A percentile compares a stretch with the other conserved stretches of the same genome.
Conservation (phyloP, 2,113 vertebrate genomes). For the Sterrhoptilus dennistouni region DNA sequence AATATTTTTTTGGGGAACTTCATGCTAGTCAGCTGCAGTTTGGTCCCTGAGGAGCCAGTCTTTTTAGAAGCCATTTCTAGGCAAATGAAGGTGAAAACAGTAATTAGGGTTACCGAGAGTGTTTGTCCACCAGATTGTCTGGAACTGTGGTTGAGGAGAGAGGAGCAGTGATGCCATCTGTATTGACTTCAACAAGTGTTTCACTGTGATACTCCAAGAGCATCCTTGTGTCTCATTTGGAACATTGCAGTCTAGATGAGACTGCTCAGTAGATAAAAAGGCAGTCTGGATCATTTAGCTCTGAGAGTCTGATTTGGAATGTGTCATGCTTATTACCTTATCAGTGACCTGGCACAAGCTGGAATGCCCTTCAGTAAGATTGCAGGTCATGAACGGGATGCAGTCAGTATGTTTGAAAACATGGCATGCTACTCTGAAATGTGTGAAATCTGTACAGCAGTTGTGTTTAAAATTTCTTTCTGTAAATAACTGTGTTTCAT, state of each 20-base stretch:
- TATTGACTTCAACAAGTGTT: background rate
- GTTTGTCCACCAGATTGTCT: background rate
- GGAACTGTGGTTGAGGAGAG: background rate
- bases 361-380: background rate
- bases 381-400: background rate
- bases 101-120: background rate
- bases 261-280: background rate
- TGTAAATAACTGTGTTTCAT: slow-evolving; percentile 37
- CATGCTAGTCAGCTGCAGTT: background rate
- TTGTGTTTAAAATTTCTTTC: background rate
- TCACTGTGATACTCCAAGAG: background rate
- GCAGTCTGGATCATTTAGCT: background rate
- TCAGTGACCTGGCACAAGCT: background rate
- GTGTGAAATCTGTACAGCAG: background rate
- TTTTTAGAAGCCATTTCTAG: background rate
- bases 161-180: background rate
- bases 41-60: background rate
- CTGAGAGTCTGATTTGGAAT: background rate
- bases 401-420: background rate
- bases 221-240: background rate
- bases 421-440: background rate
- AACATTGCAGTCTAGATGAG: background rate
- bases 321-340: background rate
- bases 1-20: background rate
- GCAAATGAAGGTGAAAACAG: background rate